These are phyloP conservation scores for Cosmopolites sordidus DNA, from an alignment of 2,888 invertebrate species.

Conservation along the genomic window DNA sequence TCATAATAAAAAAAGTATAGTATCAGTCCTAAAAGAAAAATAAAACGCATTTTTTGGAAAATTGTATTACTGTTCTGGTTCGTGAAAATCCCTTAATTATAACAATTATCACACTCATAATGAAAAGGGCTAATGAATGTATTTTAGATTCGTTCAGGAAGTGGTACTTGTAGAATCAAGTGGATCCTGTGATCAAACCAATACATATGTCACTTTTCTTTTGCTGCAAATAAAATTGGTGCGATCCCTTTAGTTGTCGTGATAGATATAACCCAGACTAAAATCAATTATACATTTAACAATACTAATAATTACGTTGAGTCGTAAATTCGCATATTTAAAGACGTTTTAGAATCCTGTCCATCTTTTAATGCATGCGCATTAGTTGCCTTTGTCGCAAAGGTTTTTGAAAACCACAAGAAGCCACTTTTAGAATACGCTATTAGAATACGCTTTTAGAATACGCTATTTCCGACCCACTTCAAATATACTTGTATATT, in stretches of 20 bases:
- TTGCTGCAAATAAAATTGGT: slow-evolving; percentile 4
- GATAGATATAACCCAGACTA: neutral
- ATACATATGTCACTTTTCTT: slow-evolving; percentile 7
- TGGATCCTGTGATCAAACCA: no score
- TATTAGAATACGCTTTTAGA: no score
- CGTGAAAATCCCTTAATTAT: slow-evolving; percentile 19
- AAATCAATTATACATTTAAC: slow-evolving; percentile 5
- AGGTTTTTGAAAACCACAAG: slow-evolving; percentile 7
- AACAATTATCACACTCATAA: slow-evolving; percentile 12
- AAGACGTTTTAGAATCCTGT: slow-evolving; percentile 2
- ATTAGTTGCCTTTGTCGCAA: slow-evolving; percentile 4
- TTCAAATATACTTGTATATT: neutral
- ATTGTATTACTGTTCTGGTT: slow-evolving; percentile 6
- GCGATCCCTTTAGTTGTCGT: neutral
- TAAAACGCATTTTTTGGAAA: neutral
- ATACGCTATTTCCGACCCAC: neutral
- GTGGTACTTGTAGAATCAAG: slow-evolving; percentile 1
- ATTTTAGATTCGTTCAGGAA: no score
- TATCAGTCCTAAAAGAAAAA: no score
- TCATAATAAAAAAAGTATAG: no score
- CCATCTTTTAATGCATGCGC: slow-evolving; percentile 5
- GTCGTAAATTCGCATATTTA: slow-evolving; percentile 5
- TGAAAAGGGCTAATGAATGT: neutral
- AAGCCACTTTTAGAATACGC: no score
- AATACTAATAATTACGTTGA: slow-evolving; percentile 6